A percentile compares a stretch with the other conserved stretches of the same genome.
These are phyloP conservation scores for Griposia aprilina DNA, from an alignment of 2,888 invertebrate species.

Conservation along the genomic window DNA sequence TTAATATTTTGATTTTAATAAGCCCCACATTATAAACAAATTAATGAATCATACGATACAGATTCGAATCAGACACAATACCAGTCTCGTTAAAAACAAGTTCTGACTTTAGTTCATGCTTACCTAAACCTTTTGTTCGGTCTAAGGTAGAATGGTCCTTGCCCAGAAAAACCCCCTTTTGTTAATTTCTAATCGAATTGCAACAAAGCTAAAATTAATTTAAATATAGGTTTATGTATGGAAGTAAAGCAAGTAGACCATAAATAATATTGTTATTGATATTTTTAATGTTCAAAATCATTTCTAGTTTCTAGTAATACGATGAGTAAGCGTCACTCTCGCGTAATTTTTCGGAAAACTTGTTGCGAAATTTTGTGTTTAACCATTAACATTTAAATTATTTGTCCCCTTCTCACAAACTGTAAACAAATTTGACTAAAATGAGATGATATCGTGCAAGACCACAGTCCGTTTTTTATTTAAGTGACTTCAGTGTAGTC, in stretches of 20 bases:
- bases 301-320: neutral
- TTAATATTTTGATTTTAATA: neutral
- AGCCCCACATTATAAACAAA: neutral
- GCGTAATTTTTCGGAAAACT: neutral
- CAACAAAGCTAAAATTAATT: neutral
- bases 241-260: neutral
- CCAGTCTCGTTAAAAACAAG: conserved; percentile 1
- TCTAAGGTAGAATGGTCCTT: neutral
- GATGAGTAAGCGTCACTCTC: neutral
- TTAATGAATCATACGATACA: neutral
- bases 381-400: neutral
- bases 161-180: no score
- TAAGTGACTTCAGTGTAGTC: neutral
- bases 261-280: neutral
- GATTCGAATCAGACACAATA: neutral
- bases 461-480: neutral
- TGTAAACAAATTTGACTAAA: neutral
- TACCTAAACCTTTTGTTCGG: neutral
- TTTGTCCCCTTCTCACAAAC: neutral
- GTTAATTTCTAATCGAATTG: neutral
- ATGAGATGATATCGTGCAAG: neutral
- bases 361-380: neutral
- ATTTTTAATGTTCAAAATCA: neutral
- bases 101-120: neutral
- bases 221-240: neutral